Evolutionary conservation across 2,797 vertebrate species (phyloP), one percentile per base, ranked within the genome.

Genomic region (Neosilurus mollespiculum): DNA sequence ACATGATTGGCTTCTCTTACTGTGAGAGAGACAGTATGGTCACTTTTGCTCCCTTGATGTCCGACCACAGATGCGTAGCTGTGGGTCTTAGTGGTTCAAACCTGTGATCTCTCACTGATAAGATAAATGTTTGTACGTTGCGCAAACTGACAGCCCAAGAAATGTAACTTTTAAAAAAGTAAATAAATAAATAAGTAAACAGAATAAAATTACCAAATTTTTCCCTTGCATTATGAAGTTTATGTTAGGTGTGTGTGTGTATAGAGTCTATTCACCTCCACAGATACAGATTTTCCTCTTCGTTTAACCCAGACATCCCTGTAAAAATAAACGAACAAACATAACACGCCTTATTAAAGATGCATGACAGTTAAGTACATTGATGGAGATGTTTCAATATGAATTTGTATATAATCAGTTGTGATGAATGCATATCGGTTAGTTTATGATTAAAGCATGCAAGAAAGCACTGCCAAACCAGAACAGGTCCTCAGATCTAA

Each of bases 261-360:
- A 16, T 43, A 2, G 10, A 76, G 43, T 77, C 43, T 56, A 51
- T 80, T 85, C 34, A 94, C 93, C 91, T 93, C 88, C 12, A 87
- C 0, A 14, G 90, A 90, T 75, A 87, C 0, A 14, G 90, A 90
- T 75, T 85, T 89, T 66, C 90, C 91, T 85, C 87, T 84, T 87
- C 90, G 91, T 90, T 88, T 91, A 66, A 83, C 65, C 76, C 85
- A 90, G 14, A 61, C 80, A 7, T 92, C 90, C 81, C 93, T 94
- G 85, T 71, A 70, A 78, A 86, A 85, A 90, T 22, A 70, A 83
- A 18, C 76, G 12, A 56, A 54, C 56, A 78, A 56, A 73, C 81
- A 70, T 2, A 62, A 14, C 8, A 76, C 24, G 26, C n/a, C 3
- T 65, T 51, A 78, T 65, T 78, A 65, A 30, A 65, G n/a, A n/a